These are phyloP conservation scores for Mesembrinibis cayennensis DNA, from an alignment of 2,113 vertebrate species.

Conservation along the genomic window DNA sequence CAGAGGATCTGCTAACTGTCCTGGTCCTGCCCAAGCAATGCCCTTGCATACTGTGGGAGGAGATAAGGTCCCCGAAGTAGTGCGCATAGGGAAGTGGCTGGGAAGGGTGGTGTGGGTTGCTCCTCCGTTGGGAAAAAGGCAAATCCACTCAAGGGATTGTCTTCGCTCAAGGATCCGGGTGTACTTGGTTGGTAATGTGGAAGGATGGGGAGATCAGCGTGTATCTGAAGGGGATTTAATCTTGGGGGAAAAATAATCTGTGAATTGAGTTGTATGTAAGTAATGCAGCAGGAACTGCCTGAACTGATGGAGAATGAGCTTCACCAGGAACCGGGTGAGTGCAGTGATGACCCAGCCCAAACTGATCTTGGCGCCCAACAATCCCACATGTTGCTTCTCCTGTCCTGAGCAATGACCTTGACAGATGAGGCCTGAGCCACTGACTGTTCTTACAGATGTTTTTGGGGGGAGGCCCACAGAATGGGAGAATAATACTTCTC, in stretches of 20 bases:
- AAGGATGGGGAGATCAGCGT: not conserved
- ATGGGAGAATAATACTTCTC: not conserved
- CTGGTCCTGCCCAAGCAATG: not conserved
- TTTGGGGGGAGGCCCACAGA: not conserved
- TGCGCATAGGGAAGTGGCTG: not conserved
- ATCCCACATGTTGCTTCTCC: not conserved
- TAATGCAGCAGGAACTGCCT: not conserved
- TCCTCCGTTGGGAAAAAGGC: not conserved
- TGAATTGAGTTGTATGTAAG: not conserved
- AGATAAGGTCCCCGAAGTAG: not conserved
- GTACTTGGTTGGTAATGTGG: not conserved
- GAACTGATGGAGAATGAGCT: not conserved
- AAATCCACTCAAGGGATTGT: not conserved
- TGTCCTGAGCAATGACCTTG: not conserved
- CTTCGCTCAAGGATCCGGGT: fast-evolving
- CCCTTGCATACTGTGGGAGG: not conserved
- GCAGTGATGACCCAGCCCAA: not conserved
- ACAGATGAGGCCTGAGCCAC: not conserved
- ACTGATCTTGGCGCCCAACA: not conserved
- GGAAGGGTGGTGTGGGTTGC: not conserved
- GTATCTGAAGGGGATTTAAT: not conserved
- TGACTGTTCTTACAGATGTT: not conserved
- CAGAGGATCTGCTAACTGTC: not conserved
- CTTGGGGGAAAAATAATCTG: not conserved
- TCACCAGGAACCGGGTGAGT: not conserved